Evolutionary conservation across 2,888 invertebrate genomes (phyloP), one percentile per base, ranked within the genome.

Genomic region (Spisula subtruncata): DNA sequence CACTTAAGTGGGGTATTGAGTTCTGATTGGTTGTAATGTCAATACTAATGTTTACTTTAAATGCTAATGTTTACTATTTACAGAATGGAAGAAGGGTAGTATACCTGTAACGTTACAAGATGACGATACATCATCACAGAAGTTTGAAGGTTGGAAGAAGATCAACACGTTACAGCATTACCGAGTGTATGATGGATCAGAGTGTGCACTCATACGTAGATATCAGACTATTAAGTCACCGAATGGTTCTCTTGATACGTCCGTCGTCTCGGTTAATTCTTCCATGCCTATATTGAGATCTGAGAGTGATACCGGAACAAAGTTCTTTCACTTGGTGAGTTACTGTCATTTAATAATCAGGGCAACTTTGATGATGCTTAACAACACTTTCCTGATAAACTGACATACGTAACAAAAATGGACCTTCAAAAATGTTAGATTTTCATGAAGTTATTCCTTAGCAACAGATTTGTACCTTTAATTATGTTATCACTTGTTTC

Each of bases 141-240:
- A 98, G 94, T 99, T 95, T 41, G 98, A 98, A 93, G 99, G 99
- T 97, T 99, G 99, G 99, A 99, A 99, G 96, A 98, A 99, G 97
- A 97, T 99, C 91, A 99, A 99, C 97, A 99, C 99, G 85, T 97
- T 99, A 93, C 98, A 99, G 96, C 99, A 99, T 97, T 99, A 99
- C 97, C 98, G 97, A 96, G 97, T 99, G 93, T 98, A 98, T 94
- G 99, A 99, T 97, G 98, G 98, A 92, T 99, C 99, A 92, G 98
- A 98, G 95, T 98, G 99, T 92, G 99, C 98, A 97, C 98, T 99
- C 96, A 98, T 99, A 93, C 98, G 99, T 86, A 99, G 99, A 97
- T 99, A 99, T 97, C 94, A 95, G 85, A 93, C 95, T 56, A 92
- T 95, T 60, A 95, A 95, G 92, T 95, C 95, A 83, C 94, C 95